Evolutionary conservation across 2,888 invertebrate species (phyloP), one percentile per base, ranked within the genome.

Genomic region (Diaperis boleti): DNA sequence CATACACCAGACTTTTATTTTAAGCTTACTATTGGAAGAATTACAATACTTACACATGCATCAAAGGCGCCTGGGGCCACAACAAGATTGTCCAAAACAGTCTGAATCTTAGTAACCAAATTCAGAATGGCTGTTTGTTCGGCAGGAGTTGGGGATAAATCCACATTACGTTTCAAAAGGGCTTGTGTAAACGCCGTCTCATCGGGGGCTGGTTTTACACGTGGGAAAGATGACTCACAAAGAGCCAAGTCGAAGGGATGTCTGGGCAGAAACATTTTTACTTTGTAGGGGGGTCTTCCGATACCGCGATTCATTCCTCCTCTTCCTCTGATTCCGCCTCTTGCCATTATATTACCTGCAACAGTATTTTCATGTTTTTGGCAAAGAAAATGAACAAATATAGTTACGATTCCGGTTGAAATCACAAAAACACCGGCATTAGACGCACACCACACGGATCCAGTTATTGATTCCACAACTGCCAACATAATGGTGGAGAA

Each of bases 61-160:
- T 94, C 95, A 77, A 98, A 96, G 65, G 90, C 91, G 18, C 95
- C 96, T 0, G 98, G 97, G 0, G 96, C 93, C 0, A 98, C 93
- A 7, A 98, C 95, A 13, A 98, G 83, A 79, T 95, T 96, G 78
- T 98, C 98, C 55, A 98, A 83, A 17, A 96, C 95, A 0, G 91
- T 90, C 79, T 96, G 96, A n/a, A 98, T 89, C 82, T 97, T 96
- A 0, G 96, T 95, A 22, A 98, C 95, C 11, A 99, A 86, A 81
- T 95, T 96, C 20, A 95, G 87, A 52, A 98, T 92, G 0, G 96
- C 91, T 0, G 96, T 92, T 82, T 97, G 96, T 75, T 98, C 98
- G 1, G 90, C 87, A 0, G 96, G 88, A 0, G 94, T 89, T 0
- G 98, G 98, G 44, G 95, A 94, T 62, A 99, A 85, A 79, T 98